phyloP scores from a whole-genome alignment of 2,113 vertebrate genomes.

The Boulengeromyrus knoepffleri region DNA sequence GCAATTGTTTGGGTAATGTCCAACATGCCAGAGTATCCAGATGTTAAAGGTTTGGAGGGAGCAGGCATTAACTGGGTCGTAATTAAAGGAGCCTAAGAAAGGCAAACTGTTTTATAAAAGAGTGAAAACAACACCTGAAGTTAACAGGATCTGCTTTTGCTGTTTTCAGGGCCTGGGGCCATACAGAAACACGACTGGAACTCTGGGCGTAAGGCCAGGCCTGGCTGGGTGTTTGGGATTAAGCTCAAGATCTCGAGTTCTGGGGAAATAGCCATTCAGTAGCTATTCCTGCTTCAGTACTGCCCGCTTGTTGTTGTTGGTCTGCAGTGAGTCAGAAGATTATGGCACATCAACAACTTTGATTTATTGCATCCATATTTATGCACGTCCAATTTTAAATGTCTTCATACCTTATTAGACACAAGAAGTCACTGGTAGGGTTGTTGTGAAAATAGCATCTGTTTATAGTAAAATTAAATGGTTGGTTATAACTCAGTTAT shows the following conservation, averaged over 20 bases:
- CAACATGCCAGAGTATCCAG: not conserved
- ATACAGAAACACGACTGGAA: not conserved
- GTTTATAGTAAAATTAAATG: not conserved
- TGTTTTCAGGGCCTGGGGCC: not conserved
- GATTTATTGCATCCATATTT: not conserved
- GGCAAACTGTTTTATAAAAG: not conserved
- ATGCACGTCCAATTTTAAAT: not conserved
- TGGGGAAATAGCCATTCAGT: not conserved
- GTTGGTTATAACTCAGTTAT: not conserved
- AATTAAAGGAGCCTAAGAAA: not conserved
- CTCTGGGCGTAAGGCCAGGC: not conserved
- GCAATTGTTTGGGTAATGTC: not conserved
- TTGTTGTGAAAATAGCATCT: not conserved
- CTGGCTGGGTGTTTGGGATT: not conserved
- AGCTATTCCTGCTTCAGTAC: not conserved
- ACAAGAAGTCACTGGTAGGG: not conserved
- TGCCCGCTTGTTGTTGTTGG: not conserved
- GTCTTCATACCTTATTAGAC: not conserved
- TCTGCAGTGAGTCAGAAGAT: not conserved
- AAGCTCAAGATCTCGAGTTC: not conserved
- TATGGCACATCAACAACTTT: not conserved
- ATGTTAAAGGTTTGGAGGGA: not conserved
- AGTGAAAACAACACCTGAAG: conserved; percentile 4
- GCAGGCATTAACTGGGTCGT: not conserved
- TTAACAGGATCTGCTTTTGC: not conserved